Conservation (phyloP, 2,113 vertebrate species). For the Ceratotherium simum region DNA sequence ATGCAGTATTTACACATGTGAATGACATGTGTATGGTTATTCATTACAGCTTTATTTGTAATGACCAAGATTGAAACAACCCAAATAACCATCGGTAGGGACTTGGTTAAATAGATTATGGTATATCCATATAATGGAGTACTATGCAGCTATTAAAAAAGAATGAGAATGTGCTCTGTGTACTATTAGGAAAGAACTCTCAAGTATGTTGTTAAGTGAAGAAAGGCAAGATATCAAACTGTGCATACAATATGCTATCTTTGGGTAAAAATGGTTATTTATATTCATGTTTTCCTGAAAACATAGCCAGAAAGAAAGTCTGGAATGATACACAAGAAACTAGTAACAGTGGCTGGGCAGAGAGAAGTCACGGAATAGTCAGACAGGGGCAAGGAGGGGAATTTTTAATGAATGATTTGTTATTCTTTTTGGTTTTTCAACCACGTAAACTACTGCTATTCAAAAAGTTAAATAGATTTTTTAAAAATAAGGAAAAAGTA, state of each 20-base stretch:
- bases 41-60: background rate
- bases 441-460: background rate
- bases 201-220: background rate
- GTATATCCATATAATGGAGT: background rate
- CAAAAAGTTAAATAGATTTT: slow-evolving; percentile 39
- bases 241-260: background rate
- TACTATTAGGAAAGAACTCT: background rate
- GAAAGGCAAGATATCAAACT: background rate
- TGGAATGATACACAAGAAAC: background rate
- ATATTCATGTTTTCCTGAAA: background rate
- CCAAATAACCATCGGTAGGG: background rate
- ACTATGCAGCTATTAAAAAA: background rate
- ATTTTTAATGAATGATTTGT: background rate
- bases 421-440: slow-evolving; percentile 24
- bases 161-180: background rate
- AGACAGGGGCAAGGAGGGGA: background rate
- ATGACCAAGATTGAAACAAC: slow-evolving; percentile 6
- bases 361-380: background rate
- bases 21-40: background rate
- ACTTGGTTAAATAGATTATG: background rate
- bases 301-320: background rate
- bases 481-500: background rate
- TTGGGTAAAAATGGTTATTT: background rate
- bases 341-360: background rate
- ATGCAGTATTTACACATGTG: background rate